phyloP scores from a whole-genome alignment of 1,140 invertebrate genomes.

The Leptopilina boulardi region DNA sequence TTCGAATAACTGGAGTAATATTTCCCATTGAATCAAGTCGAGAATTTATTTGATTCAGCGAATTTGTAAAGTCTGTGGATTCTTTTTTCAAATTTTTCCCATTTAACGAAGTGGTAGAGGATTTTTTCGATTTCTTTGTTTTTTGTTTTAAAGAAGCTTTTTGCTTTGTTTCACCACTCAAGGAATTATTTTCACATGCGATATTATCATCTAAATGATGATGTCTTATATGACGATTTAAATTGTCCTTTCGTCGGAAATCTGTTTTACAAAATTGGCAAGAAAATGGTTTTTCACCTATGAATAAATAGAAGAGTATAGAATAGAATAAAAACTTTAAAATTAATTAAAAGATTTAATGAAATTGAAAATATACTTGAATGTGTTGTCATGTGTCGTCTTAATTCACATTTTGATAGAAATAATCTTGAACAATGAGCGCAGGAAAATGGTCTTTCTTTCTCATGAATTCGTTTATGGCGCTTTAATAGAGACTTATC shows the following conservation, averaged over 20 bases:
- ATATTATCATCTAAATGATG: slow-evolving; percentile 68
- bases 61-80: slow-evolving; percentile 50
- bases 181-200: slow-evolving; percentile 29
- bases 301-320: slow-evolving; percentile 42
- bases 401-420: slow-evolving; percentile 70
- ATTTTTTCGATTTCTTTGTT: slow-evolving; percentile 49
- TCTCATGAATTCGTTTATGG: slow-evolving; percentile 70
- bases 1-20: slow-evolving; percentile 67
- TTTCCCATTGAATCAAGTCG: slow-evolving; percentile 67
- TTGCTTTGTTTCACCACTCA: not conserved
- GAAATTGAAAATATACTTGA: slow-evolving; percentile 59
- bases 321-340: not conserved
- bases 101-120: not conserved
- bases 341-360: not conserved
- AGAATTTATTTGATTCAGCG: slow-evolving; percentile 63
- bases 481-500: slow-evolving; percentile 67
- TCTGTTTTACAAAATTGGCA: slow-evolving; percentile 71
- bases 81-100: slow-evolving; percentile 49
- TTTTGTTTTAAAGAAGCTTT: slow-evolving; percentile 44
- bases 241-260: slow-evolving; percentile 75
- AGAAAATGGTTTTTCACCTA: slow-evolving; percentile 74
- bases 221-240: slow-evolving; percentile 74
- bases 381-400: slow-evolving; percentile 68
- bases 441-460: slow-evolving; percentile 70
- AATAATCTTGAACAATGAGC: slow-evolving; percentile 67